These are phyloP conservation scores for Apeira syringaria DNA, from an alignment of 2,888 invertebrate species.

Conservation along the genomic window DNA sequence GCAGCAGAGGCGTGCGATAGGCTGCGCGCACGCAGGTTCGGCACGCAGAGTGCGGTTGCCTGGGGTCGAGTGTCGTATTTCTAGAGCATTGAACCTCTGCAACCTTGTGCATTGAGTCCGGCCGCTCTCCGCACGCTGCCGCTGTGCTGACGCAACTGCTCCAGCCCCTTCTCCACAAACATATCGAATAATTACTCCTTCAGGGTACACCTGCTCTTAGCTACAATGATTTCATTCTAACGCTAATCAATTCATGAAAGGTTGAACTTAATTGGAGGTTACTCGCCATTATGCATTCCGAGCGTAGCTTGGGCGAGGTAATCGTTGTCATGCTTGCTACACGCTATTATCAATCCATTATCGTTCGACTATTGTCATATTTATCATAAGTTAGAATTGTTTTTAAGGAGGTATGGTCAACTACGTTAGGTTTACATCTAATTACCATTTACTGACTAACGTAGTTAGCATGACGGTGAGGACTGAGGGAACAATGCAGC, in stretches of 20 bases:
- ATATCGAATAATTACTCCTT: conserved; percentile 77
- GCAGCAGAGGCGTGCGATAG: conserved; percentile 27
- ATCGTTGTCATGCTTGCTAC: conserved; percentile 17
- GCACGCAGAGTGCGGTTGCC: conserved; percentile 56
- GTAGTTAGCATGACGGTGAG: conserved; percentile 44
- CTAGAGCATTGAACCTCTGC: conserved; percentile 83
- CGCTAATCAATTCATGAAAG: conserved; percentile 71
- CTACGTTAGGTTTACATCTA: conserved; percentile 4
- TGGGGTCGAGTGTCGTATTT: conserved; percentile 79
- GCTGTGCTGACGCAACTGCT: conserved; percentile 77
- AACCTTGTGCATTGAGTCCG: conserved; percentile 81
- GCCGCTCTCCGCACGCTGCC: conserved; percentile 76
- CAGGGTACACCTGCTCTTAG: conserved; percentile 75
- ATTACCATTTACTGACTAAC: conserved; percentile 34
- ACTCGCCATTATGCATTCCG: conserved; percentile 55
- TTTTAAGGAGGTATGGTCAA: neutral
- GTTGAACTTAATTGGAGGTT: conserved; percentile 68
- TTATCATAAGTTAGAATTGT: neutral
- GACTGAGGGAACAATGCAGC: conserved; percentile 47
- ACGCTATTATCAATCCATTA: conserved; percentile 13
- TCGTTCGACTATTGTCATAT: conserved; percentile 3
- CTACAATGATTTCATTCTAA: conserved; percentile 62
- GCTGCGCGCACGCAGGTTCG: conserved; percentile 45
- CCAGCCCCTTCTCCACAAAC: conserved; percentile 76
- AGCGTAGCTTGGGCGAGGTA: conserved; percentile 8